Percentiles rank a stretch among this genome's conserved stretches.
phyloP scores from a whole-genome alignment of 1,140 invertebrate genomes.

The Manduca sexta region DNA sequence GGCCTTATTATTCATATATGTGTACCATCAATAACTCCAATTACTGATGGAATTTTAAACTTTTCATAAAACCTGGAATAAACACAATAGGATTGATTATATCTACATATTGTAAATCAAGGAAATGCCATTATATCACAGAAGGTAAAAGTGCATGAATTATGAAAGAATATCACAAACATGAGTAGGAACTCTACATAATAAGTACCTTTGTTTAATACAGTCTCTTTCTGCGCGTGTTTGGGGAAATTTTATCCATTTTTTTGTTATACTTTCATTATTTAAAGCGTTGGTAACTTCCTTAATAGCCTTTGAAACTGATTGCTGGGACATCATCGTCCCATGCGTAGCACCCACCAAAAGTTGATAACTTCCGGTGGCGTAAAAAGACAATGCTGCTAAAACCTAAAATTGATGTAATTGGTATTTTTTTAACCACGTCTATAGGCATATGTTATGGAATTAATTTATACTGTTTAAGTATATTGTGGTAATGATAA shows the following conservation, averaged over 20 bases:
- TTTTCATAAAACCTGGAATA: slow-evolving; percentile 24
- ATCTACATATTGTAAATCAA: background rate
- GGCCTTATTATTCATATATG: slow-evolving; percentile 26
- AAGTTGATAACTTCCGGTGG: slow-evolving; percentile 16
- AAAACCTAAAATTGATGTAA: slow-evolving; percentile 17
- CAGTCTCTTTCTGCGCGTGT: slow-evolving; percentile 3
- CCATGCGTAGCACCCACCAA: slow-evolving; percentile 10
- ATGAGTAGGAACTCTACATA: too few species aligned
- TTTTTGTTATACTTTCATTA: background rate
- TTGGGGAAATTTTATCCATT: slow-evolving; percentile 14
- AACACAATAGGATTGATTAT: background rate
- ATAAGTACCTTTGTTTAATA: slow-evolving; percentile 5
- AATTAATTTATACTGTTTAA: too few species aligned
- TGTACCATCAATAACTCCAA: slow-evolving; percentile 41
- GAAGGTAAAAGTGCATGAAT: too few species aligned
- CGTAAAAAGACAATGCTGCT: slow-evolving; percentile 13
- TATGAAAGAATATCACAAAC: too few species aligned
- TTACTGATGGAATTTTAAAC: slow-evolving; percentile 22
- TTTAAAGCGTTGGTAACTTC: slow-evolving; percentile 8
- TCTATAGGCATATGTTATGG: too few species aligned
- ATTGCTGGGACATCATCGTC: slow-evolving; percentile 14
- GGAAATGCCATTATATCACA: background rate
- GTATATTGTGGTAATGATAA: too few species aligned
- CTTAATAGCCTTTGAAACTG: slow-evolving; percentile 10
- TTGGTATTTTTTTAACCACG: too few species aligned